Conservation (phyloP, 2,888 invertebrate genomes). For the Sminthurides aquaticus region DNA sequence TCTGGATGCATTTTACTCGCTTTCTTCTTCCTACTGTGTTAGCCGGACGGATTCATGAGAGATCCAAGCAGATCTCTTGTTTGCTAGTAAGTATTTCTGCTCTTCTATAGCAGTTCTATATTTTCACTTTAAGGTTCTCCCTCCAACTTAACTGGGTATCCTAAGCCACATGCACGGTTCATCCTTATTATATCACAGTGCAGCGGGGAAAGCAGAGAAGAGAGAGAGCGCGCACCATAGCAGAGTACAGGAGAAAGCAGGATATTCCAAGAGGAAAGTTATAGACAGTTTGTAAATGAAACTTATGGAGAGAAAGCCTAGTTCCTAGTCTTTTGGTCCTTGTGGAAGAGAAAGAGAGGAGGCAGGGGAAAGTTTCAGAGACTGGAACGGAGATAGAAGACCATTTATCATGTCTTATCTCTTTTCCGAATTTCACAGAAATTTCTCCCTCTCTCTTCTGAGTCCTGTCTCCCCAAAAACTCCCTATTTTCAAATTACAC, state of each 20-base stretch:
- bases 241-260: not conserved
- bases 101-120: no score
- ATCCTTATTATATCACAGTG: no score
- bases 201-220: not conserved
- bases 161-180: no score
- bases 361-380: slow-evolving; percentile 22
- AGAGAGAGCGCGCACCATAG: not conserved
- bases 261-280: not conserved
- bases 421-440: slow-evolving; percentile 29
- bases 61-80: no score
- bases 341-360: not conserved
- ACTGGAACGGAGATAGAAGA: slow-evolving; percentile 36
- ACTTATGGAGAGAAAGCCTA: not conserved
- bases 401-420: slow-evolving; percentile 40
- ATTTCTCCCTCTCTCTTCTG: slow-evolving; percentile 24
- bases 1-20: no score
- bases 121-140: no score
- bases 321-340: not conserved
- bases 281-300: not conserved
- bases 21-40: no score
- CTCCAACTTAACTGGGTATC: no score
- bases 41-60: no score
- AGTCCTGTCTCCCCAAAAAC: slow-evolving; percentile 5
- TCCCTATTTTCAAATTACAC: not conserved
- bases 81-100: no score